Percentiles rank a stretch among this genome's conserved stretches.
phyloP scores from a whole-genome alignment of 2,888 invertebrate genomes.

The Scaptomyza cyrtandrae region DNA sequence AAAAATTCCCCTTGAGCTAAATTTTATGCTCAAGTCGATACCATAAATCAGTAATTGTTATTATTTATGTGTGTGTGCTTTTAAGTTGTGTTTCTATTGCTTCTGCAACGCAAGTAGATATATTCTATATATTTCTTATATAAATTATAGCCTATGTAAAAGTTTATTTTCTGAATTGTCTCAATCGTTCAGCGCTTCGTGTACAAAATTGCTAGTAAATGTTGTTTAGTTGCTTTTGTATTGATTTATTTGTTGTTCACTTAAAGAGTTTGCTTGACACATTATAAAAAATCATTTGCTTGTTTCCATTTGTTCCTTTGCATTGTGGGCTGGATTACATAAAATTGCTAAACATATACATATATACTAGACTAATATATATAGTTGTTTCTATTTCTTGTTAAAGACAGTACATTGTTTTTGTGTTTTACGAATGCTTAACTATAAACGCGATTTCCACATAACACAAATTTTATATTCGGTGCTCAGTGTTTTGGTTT shows the following conservation, averaged over 20 bases:
- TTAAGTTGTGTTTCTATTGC: slow-evolving; percentile 8
- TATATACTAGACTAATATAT: slow-evolving; percentile 18
- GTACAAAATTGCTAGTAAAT: slow-evolving; percentile 64
- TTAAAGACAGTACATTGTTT: slow-evolving; percentile 46
- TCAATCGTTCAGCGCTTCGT: slow-evolving; percentile 61
- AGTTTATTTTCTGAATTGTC: slow-evolving; percentile 45
- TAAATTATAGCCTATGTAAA: slow-evolving; percentile 58
- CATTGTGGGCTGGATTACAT: slow-evolving; percentile 66
- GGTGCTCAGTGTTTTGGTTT: slow-evolving; percentile 68
- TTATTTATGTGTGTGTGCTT: slow-evolving; percentile 5
- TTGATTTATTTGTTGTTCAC: slow-evolving; percentile 7
- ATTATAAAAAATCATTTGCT: slow-evolving; percentile 48
- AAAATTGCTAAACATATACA: slow-evolving; percentile 33
- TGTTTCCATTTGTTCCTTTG: slow-evolving; percentile 57
- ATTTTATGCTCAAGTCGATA: neutral
- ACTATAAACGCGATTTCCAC: slow-evolving; percentile 45
- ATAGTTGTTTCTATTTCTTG: slow-evolving; percentile 54
- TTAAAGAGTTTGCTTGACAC: slow-evolving; percentile 50
- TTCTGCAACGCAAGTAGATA: slow-evolving; percentile 37
- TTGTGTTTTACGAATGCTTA: slow-evolving; percentile 43
- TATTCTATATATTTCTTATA: slow-evolving; percentile 64
- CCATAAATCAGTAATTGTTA: neutral
- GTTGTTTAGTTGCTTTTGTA: slow-evolving; percentile 38
- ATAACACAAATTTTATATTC: slow-evolving; percentile 66
- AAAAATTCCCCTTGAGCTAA: slow-evolving; percentile 1